Base-by-base conservation (phyloP, 2,888 invertebrate genomes). In the Crocallis elinguaria region DNA sequence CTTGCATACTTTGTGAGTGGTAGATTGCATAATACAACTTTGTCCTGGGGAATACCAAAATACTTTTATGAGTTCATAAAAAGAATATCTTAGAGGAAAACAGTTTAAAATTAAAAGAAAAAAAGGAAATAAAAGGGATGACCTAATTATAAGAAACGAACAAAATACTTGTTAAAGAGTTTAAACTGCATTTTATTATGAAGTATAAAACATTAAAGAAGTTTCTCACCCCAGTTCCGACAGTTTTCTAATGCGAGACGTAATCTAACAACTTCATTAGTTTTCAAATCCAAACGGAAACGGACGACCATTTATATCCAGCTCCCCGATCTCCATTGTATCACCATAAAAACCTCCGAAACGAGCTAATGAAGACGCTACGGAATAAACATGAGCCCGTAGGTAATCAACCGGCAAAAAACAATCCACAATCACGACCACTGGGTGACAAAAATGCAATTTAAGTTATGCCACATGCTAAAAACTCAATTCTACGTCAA, bases 371-470 rank as follows among this genome's bases (percentile, higher is more conserved):
- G 86, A 88, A 88, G 88, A 87, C 78, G 77, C 78, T 71, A 70
- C 71, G 65, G 82, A 80, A 83, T 84, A 85, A 79, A 84, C 79
- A 84, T 82, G 79, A 83, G 75, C 19, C 49, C 53, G 67, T 45
- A 57, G 59, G 73, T 80, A 82, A 84, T 82, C 79, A 79, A 65
- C 55, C 37, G 45, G 62, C 76, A 86, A 86, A 86, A n/a, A 86
- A 84, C 61, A 41, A 52, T 61, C 41, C 43, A 51, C 77, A 80
- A 79, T 79, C 79, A 74, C 70, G 64, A 63, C 69, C 70, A 75
- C 73, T 78, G 82, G 84, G 89, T 88, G 89, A 87, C 89, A 88
- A 89, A 88, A 89, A 88, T 89, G 88, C 88, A 86, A 88, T 88
- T 84, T 89, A 83, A 86, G 84, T 82, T 88, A 86, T 87, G 79